These are phyloP conservation scores for Watersipora subatra DNA, from an alignment of 1,140 invertebrate genomes.

Conservation along the genomic window DNA sequence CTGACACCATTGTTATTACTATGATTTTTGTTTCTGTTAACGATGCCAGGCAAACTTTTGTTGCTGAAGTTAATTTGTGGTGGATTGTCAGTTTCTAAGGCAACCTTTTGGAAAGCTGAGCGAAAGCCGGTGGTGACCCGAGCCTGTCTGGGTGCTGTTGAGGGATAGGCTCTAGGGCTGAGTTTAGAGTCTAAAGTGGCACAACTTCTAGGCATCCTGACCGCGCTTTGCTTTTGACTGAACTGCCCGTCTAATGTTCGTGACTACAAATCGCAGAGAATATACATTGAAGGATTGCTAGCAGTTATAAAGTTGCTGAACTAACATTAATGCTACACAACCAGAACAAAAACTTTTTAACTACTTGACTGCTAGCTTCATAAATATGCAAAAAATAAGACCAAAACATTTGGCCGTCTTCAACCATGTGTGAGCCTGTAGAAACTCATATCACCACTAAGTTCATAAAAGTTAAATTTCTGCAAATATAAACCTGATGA, in stretches of 20 bases:
- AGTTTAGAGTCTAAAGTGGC: not conserved
- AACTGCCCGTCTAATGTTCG: not conserved
- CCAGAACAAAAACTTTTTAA: too few relatives aligned
- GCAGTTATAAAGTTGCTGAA: too few relatives aligned
- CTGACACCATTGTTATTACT: not conserved
- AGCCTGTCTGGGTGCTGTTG: not conserved
- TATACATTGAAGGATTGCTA: too few relatives aligned
- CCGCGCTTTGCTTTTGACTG: not conserved
- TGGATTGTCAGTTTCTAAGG: not conserved
- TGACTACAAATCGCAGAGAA: not conserved
- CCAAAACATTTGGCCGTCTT: too few relatives aligned
- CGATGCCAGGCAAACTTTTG: too few relatives aligned
- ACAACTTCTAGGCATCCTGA: not conserved
- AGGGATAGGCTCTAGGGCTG: not conserved
- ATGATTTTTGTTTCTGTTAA: not conserved
- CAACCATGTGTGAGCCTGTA: too few relatives aligned
- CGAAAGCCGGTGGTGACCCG: not conserved
- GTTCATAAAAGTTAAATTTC: too few relatives aligned
- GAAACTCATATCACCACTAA: too few relatives aligned
- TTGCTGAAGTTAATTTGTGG: not conserved
- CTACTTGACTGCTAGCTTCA: too few relatives aligned
- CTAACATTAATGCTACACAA: too few relatives aligned
- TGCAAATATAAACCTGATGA: too few relatives aligned
- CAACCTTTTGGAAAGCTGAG: not conserved
- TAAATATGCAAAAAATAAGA: too few relatives aligned